phyloP scores from a whole-genome alignment of 1,140 invertebrate species.

The Euura lappo region DNA sequence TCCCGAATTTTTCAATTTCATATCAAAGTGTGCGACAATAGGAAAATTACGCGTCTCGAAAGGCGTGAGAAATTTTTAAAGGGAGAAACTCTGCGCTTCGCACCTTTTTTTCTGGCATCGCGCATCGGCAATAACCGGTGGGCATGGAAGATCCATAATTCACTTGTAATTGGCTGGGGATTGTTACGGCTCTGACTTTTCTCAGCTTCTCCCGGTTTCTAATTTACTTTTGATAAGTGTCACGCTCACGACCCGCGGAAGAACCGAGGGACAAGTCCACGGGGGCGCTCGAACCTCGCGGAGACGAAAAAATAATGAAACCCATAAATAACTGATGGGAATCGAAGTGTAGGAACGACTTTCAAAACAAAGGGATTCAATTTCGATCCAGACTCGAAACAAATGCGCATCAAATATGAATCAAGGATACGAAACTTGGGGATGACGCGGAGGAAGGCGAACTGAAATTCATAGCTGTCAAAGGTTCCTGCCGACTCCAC shows the following conservation, averaged over 20 bases:
- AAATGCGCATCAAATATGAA: slow-evolving; percentile 41
- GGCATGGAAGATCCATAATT: slow-evolving; percentile 40
- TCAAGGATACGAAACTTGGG: slow-evolving; percentile 16
- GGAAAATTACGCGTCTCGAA: slow-evolving; percentile 17
- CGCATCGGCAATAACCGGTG: slow-evolving; percentile 1
- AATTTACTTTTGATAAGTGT: slow-evolving; percentile 45
- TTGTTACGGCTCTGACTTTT: slow-evolving; percentile 7
- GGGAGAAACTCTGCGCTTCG: neutral
- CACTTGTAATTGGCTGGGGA: slow-evolving; percentile 36
- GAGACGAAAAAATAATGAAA: slow-evolving; percentile 33
- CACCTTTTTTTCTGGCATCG: slow-evolving; percentile 26
- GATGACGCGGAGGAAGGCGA: neutral
- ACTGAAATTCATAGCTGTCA: neutral
- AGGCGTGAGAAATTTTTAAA: slow-evolving; percentile 46
- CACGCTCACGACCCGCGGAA: slow-evolving; percentile 20
- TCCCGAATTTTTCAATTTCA: slow-evolving; percentile 22
- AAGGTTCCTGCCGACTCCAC: neutral
- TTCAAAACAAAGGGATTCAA: slow-evolving; percentile 27
- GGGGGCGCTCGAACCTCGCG: neutral
- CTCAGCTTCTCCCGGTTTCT: slow-evolving; percentile 29
- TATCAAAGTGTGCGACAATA: slow-evolving; percentile 25
- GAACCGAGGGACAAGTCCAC: slow-evolving; percentile 11
- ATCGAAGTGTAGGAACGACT: slow-evolving; percentile 38
- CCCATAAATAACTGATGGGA: slow-evolving; percentile 51
- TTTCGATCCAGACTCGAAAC: slow-evolving; percentile 25